Evolutionary conservation across 2,888 invertebrate genomes (phyloP), one percentile per base, ranked within the genome.

Genomic region (Pelosia muscerda): DNA sequence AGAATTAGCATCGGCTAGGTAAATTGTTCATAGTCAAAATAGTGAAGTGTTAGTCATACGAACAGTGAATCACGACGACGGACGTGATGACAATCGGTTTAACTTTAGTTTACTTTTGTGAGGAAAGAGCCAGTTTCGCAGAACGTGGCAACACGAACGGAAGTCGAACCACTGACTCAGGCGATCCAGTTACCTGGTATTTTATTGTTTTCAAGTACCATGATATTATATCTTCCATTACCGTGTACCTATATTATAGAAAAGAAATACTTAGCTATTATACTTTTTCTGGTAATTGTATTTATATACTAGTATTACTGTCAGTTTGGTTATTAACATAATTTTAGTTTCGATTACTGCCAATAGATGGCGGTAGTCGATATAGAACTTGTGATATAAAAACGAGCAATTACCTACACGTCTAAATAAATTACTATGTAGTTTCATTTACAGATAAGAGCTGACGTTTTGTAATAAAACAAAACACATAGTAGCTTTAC

Each of bases 111-210:
- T 63, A 68, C 72, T 77, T 69, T 75, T 75, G 73, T 79, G 67
- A 75, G 72, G 70, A 74, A 78, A 78, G 69, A 81, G 81, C 82
- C 84, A 82, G 83, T 86, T 87, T 86, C 85, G 78, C 77, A 84
- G 87, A 88, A 86, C 85, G 87, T 85, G 84, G 85, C 88, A 83
- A 84, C 88, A 84, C 81, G 83, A 86, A 81, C 86, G 87, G 85
- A 88, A 88, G 90, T 86, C 85, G 79, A 83, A 78, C 76, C 82
- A 88, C 88, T 91, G 91, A 90, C 86, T 92, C 90, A 92, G 83
- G 80, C 74, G 83, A 81, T 81, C 73, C 72, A 84, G 81, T 79
- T 77, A 75, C 71, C 72, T 68, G 76, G 79, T 72, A 76, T 77
- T 76, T 75, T 77, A 78, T 81, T 79, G 77, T 88, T 88, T 87